These are phyloP conservation scores for Cheirogaleus major DNA, from an alignment of 2,797 vertebrate species.

Conservation along the genomic window DNA sequence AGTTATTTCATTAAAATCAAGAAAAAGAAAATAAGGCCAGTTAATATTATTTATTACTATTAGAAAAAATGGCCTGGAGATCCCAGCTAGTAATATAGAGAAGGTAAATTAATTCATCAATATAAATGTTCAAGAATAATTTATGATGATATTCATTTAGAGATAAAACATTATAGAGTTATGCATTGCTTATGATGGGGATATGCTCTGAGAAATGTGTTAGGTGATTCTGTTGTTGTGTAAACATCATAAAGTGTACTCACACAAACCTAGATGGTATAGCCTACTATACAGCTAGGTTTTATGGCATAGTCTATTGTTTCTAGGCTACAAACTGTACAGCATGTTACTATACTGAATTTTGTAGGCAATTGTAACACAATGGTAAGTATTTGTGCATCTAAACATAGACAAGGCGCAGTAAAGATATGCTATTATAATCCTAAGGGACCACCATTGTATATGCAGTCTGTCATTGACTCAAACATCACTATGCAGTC, in stretches of 20 bases:
- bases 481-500: not conserved
- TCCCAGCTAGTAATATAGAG: not conserved
- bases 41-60: not conserved
- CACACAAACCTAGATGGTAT: not conserved
- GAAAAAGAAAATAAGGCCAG: not conserved
- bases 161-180: not conserved
- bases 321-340: not conserved
- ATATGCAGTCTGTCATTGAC: not conserved
- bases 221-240: not conserved
- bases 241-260: not conserved
- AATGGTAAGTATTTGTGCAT: not conserved
- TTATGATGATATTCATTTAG: not conserved
- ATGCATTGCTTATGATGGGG: not conserved
- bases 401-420: not conserved
- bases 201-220: not conserved
- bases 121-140: not conserved
- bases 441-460: not conserved
- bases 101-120: not conserved
- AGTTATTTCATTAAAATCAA: slow-evolving; percentile 31
- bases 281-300: not conserved
- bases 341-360: not conserved
- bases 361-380: not conserved
- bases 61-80: not conserved
- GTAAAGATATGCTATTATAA: not conserved
- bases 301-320: not conserved